Base-by-base conservation (phyloP, 1,140 invertebrate species). In the Trachymyrmex septentrionalis region DNA sequence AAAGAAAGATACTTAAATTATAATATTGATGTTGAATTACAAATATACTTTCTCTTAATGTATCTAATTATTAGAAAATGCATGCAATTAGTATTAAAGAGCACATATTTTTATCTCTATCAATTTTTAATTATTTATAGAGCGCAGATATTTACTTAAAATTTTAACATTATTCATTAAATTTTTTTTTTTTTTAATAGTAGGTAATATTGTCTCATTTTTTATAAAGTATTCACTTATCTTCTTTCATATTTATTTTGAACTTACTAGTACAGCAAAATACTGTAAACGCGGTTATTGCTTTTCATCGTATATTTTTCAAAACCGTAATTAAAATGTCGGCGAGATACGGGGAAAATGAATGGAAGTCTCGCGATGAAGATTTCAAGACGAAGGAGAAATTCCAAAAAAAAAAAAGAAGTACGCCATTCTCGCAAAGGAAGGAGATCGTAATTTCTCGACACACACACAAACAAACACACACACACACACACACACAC, bases 291-390 rank as follows among this genome's bases (percentile, higher is more conserved):
- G 53, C 59, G 6, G 75, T 14, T 34, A 27, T 44, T 81, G 19
- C 34, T 34, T 14, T 19, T n/a, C 3, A 30, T 4, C 2, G 19
- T 57, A 81, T 81, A 71, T 81, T 81, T 71, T 55, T 57, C 21
- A 27, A 81, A 81, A 71, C 34, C 78, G 34, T 71, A 57, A 81
- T 81, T 81, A 81, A 81, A 81, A 55, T 21, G 53, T 27, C 34
- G 30, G 34, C 53, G 53, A 16, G 63, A 44, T 27, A 30, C 30
- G 24, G 10, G 12, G 7, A 27, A 50, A 57, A 48, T 19, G 24
- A 78, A 78, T 48, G 44, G 61, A 64, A 78, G 10, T 3, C 12
- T 59, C 21, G 24, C 19, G 38, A 59, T 27, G 50, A 21, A 24
- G 44, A 55, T 69, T 80, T 55, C 50, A 69, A 81, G 78, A 71